A percentile compares a stretch with the other conserved stretches of the same genome.
Conservation (phyloP, 2,888 invertebrate genomes). For the Copidosoma aretas region DNA sequence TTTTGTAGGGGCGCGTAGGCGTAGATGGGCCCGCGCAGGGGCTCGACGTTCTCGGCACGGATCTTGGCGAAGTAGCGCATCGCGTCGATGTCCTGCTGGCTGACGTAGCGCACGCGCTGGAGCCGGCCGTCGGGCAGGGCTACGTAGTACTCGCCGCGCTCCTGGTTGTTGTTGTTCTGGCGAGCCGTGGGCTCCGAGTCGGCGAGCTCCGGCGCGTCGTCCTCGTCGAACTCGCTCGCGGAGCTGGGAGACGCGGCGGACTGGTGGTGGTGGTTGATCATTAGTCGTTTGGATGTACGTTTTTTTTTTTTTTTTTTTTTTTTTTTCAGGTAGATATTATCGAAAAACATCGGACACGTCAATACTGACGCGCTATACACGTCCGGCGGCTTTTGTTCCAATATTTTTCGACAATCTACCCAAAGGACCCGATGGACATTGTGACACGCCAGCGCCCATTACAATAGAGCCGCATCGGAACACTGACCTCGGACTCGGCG, state of each 20-base stretch:
- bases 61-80: slow-evolving; percentile 73
- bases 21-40: slow-evolving; percentile 70
- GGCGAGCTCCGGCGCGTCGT: slow-evolving; percentile 45
- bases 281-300: too few species aligned
- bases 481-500: slow-evolving; percentile 53
- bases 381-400: too few species aligned
- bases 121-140: slow-evolving; percentile 70
- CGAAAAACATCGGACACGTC: too few species aligned
- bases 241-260: slow-evolving; percentile 52
- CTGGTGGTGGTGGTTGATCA: too few species aligned
- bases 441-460: too few species aligned
- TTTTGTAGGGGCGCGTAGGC: slow-evolving; percentile 61
- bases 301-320: too few species aligned
- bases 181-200: slow-evolving; percentile 47
- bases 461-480: background rate
- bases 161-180: slow-evolving; percentile 48
- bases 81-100: slow-evolving; percentile 64
- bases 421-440: too few species aligned
- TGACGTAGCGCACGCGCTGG: slow-evolving; percentile 70
- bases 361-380: too few species aligned
- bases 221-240: slow-evolving; percentile 55
- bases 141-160: slow-evolving; percentile 69
- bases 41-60: slow-evolving; percentile 70
- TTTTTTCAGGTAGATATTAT: too few species aligned
- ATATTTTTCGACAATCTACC: too few species aligned